Conservation (phyloP, 2,797 vertebrate genomes). For the Enteromius fasciolatus region DNA sequence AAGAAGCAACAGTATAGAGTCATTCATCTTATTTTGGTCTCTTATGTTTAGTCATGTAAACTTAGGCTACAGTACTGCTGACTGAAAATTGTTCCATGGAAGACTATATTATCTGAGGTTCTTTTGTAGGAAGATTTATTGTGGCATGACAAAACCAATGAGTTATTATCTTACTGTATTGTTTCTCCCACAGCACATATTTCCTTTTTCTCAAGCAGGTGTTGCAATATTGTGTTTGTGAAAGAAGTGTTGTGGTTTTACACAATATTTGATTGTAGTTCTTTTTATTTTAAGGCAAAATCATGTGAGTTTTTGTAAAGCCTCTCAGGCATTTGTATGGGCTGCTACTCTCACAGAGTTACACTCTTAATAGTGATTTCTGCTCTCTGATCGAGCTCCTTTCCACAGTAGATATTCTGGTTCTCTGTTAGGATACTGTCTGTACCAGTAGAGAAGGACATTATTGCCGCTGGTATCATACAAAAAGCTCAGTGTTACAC, state of each 20-base stretch:
- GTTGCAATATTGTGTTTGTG: neutral
- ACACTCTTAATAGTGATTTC: neutral
- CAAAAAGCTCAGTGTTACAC: conserved; percentile 17
- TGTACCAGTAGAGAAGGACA: conserved; percentile 33
- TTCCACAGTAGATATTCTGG: neutral
- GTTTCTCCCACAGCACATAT: neutral
- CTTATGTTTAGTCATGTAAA: neutral
- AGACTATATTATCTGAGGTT: neutral
- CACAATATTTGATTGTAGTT: conserved; percentile 3
- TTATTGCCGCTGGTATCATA: neutral
- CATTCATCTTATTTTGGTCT: neutral
- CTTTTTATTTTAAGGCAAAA: neutral
- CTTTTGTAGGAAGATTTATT: no score
- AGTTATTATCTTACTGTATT: neutral
- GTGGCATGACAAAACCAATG: neutral
- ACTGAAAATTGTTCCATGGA: neutral
- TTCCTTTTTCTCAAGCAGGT: neutral
- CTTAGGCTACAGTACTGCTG: neutral
- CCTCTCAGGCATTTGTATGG: conserved; percentile 17
- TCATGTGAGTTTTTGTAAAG: conserved; percentile 29
- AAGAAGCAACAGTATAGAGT: neutral
- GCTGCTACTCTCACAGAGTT: neutral
- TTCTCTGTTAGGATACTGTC: conserved; percentile 3
- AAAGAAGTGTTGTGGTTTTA: neutral
- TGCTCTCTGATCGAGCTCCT: neutral